Evolutionary conservation across 2,797 vertebrate species (phyloP).

Genomic region (Prionace glauca): DNA sequence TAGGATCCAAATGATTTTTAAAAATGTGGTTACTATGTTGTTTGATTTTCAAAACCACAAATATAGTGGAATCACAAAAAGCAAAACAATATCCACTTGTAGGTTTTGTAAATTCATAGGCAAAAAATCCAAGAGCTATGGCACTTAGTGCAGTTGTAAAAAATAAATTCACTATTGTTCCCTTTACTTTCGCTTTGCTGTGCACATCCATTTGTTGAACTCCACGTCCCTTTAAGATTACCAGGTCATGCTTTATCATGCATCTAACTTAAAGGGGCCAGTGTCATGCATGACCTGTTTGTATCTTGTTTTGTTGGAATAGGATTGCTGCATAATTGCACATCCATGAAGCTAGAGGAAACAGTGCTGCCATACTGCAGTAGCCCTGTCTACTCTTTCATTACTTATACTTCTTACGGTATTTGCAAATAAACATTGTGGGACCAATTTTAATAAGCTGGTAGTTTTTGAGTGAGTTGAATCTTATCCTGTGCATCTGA

Average conservation of each 20-base stretch:
- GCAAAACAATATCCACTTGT: background rate
- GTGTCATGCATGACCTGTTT: background rate
- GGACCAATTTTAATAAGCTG: background rate
- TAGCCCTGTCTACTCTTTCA: background rate
- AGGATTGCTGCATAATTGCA: background rate
- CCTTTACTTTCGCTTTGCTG: background rate
- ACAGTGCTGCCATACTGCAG: background rate
- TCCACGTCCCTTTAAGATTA: background rate
- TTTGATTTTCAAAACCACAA: background rate
- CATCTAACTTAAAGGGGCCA: background rate
- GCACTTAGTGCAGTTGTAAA: background rate
- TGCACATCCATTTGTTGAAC: background rate
- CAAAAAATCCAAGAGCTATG: background rate
- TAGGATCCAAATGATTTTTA: background rate
- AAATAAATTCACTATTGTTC: background rate
- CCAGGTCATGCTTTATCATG: background rate
- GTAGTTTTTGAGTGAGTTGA: background rate
- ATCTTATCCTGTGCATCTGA: background rate
- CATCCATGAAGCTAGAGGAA: background rate
- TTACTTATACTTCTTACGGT: background rate
- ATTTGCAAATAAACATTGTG: background rate
- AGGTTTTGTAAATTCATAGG: background rate
- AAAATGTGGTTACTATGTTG: background rate
- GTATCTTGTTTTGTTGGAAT: too few relatives aligned
- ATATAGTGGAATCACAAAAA: background rate